phyloP scores from a whole-genome alignment of 2,888 invertebrate species.

The Dryadula phaetusa region DNA sequence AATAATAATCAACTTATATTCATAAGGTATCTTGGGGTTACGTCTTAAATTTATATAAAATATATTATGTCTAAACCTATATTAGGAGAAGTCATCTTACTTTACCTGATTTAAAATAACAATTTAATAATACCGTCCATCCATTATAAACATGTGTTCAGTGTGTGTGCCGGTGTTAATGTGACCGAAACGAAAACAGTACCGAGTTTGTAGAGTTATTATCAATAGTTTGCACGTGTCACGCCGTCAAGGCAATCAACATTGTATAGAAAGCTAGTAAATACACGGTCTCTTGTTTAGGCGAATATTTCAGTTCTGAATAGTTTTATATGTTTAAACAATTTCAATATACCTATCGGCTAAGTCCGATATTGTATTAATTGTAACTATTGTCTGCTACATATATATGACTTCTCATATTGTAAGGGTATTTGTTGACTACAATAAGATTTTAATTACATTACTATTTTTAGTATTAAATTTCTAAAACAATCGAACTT shows the following conservation, averaged over 20 bases:
- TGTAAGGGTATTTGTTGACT: neutral
- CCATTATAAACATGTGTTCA: neutral
- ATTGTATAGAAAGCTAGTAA: slow-evolving; percentile 40
- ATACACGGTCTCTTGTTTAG: slow-evolving; percentile 22
- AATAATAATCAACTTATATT: neutral
- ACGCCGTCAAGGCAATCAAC: slow-evolving; percentile 48
- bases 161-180: slow-evolving; percentile 1
- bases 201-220: slow-evolving; percentile 36
- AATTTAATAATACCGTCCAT: neutral
- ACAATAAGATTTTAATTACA: neutral
- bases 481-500: neutral
- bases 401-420: neutral
- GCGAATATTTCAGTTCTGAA: slow-evolving; percentile 22
- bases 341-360: neutral
- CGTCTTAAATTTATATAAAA: neutral
- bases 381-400: neutral
- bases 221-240: slow-evolving; percentile 50
- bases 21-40: slow-evolving; percentile 4
- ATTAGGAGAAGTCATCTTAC: neutral
- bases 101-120: neutral
- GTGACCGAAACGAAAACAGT: slow-evolving; percentile 29
- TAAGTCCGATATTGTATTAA: slow-evolving; percentile 3
- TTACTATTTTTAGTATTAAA: neutral
- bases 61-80: neutral
- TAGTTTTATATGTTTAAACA: slow-evolving; percentile 12